Percentiles rank a stretch among this genome's conserved stretches.
Conservation (phyloP, 2,113 vertebrate species). For the Prolemur simus region DNA sequence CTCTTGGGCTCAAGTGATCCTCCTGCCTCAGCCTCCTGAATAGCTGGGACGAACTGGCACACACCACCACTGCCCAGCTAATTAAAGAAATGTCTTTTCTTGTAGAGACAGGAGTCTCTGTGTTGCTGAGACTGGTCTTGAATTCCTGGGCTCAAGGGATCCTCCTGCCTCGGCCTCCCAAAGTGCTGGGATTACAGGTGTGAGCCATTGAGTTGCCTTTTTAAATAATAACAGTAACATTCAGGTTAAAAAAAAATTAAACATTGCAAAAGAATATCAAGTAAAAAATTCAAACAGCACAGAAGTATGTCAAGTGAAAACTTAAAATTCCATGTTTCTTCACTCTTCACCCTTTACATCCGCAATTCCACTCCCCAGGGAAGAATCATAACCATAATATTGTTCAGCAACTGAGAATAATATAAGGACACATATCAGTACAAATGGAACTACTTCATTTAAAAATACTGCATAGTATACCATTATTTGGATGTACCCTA, state of each 20-base stretch:
- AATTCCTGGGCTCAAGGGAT: background rate
- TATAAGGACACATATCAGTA: background rate
- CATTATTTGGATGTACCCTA: background rate
- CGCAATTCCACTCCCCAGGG: background rate
- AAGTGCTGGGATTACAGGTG: background rate
- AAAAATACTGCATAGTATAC: background rate
- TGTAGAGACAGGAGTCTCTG: background rate
- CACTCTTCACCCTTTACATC: background rate
- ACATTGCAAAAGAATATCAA: background rate
- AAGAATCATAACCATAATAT: background rate
- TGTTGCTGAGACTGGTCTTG: background rate
- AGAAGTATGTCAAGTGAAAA: background rate
- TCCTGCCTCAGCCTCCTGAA: too few relatives aligned
- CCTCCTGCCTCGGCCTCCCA: background rate
- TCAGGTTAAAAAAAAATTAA: background rate
- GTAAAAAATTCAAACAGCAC: background rate
- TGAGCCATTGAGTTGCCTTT: background rate
- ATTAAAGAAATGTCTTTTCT: too few relatives aligned
- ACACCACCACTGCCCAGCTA: too few relatives aligned
- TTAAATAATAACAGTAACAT: background rate
- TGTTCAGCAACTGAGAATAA: background rate
- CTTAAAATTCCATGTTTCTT: background rate
- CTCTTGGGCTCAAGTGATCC: too few relatives aligned
- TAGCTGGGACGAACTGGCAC: too few relatives aligned
- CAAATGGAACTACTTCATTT: background rate